Percentiles rank a stretch among this genome's conserved stretches.
These are phyloP conservation scores for Crioceris asparagi DNA, from an alignment of 2,888 invertebrate genomes.

Conservation along the genomic window DNA sequence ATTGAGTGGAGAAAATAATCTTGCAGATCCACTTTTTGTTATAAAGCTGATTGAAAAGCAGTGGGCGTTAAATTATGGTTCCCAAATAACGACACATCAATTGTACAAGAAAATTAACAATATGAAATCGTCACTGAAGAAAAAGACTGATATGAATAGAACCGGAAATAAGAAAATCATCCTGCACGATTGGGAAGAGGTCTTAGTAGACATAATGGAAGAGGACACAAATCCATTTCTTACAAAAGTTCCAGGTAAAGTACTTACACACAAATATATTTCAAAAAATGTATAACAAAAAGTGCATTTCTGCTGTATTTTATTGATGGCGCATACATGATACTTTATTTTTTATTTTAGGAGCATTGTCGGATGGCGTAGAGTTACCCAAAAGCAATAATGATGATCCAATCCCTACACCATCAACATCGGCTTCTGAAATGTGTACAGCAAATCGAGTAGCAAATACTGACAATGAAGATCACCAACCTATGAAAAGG, in stretches of 20 bases:
- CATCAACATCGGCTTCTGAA: constrained; percentile 2
- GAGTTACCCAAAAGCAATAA: background rate
- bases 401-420: background rate
- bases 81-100: constrained; percentile 12
- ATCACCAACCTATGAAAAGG: constrained; percentile 2
- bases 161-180: constrained; percentile 13
- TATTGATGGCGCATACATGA: too few species aligned
- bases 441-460: background rate
- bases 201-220: constrained; percentile 9
- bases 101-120: constrained; percentile 13
- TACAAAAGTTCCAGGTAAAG: constrained; percentile 11
- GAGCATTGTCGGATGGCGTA: constrained; percentile 3
- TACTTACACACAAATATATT: constrained; percentile 1
- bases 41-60: constrained; percentile 8
- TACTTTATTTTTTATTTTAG: constrained; percentile 4
- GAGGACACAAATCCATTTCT: constrained; percentile 10
- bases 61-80: constrained; percentile 11
- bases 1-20: too few species aligned
- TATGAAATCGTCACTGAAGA: constrained; percentile 12
- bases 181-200: constrained; percentile 11
- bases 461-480: background rate
- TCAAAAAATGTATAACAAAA: too few species aligned
- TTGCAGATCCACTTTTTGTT: too few species aligned
- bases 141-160: constrained; percentile 12
- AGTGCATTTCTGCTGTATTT: too few species aligned